Evolutionary conservation across 23 tunicate species (phyloP), one percentile per base, ranked within the genome.

Genomic region (Diplosoma virens): DNA sequence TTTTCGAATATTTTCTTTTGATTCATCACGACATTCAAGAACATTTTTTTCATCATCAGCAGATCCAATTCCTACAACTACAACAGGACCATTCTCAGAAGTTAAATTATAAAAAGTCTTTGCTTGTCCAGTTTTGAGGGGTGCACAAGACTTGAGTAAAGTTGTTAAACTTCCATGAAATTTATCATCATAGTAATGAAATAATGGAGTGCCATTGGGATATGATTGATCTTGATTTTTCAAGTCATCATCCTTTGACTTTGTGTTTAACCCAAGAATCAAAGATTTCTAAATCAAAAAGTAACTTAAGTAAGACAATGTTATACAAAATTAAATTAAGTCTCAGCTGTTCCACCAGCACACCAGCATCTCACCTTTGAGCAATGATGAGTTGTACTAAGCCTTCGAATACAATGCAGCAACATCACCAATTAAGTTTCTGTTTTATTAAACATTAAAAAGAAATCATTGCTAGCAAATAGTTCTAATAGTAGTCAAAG

Each of bases 41-140:
- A 37, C 11, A 25, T 21, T 28, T 22, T 22, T 34, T 1, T 2
- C 48, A 22, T 77, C 74, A 32, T 59, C 71, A 58, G 68, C 47
- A 16, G 74, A 28, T n/a, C 84, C 84, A 25, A 89, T 32, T 0
- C 89, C 86, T 32, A 82, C 88, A 48, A 89, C 77, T 21, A 81
- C 30, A 11, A 89, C 79, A 0, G 63, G 18, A 14, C 72, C 23
- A 47, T 59, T 77, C 54, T 82, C 59, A 34, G 71, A 76, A 24
- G 24, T 28, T 2, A 33, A 27, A 20, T 75, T 82, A 82, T 60
- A 63, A 72, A 65, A 82, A 9, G 76, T 56, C 58, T 75, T 60
- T 3, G 84, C 79, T 36, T 71, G 59, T 18, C 96, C 96, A 14
- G 88, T 22, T 71, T 89, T 82, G 25, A 82, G 32, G 20, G 74